Conservation (phyloP, 2,113 vertebrate species). For the Proterorhinus semilunaris region DNA sequence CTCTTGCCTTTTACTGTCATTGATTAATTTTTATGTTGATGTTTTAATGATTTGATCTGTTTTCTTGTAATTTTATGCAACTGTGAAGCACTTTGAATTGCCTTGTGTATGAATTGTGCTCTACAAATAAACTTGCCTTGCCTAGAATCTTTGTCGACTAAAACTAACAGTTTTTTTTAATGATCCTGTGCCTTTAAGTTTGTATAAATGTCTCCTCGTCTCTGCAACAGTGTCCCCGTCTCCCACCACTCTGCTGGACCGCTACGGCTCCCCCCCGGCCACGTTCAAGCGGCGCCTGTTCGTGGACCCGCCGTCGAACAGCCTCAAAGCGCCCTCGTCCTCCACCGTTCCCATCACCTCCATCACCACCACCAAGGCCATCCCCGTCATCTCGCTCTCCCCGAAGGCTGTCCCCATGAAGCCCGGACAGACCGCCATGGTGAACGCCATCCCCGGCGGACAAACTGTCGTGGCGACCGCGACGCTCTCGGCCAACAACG, state of each 20-base stretch:
- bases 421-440: conserved; percentile 76
- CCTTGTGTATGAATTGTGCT: too few species aligned
- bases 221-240: conserved; percentile 51
- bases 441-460: conserved; percentile 79
- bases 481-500: conserved; percentile 76
- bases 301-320: conserved; percentile 69
- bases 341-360: conserved; percentile 48
- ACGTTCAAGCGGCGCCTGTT: conserved; percentile 67
- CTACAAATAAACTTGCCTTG: too few species aligned
- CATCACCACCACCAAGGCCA: background rate
- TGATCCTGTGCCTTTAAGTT: background rate
- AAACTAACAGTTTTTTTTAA: too few species aligned
- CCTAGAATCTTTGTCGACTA: too few species aligned
- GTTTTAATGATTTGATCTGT: too few species aligned
- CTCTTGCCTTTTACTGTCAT: too few species aligned
- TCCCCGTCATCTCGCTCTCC: background rate
- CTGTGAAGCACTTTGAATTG: too few species aligned
- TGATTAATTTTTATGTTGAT: too few species aligned
- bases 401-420: conserved; percentile 41
- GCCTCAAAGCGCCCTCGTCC: conserved; percentile 70
- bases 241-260: conserved; percentile 76
- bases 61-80: too few species aligned
- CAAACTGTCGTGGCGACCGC: conserved; percentile 89
- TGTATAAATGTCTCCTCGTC: background rate
- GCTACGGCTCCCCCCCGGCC: conserved; percentile 83